Base-by-base conservation (phyloP, 2,113 vertebrate species). In the Heliornis fulica region DNA sequence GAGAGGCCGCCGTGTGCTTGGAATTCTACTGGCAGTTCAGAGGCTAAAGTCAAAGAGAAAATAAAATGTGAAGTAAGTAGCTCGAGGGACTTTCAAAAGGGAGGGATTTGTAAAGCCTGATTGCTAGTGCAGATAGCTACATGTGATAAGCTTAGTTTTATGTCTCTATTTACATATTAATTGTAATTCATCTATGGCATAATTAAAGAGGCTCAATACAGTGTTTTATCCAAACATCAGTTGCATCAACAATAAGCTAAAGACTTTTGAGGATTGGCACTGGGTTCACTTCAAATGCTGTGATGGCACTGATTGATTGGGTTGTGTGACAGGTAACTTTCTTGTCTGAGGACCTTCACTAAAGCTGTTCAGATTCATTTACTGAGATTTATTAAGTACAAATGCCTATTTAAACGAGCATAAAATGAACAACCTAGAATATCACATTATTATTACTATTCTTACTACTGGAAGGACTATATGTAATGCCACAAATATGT, bases 121-220 rank as follows among this genome's bases (percentile, higher is more conserved):
- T 89, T 96, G 72, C 87, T 85, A 46, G 64, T 76, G 92, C 79
- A 88, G 96, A 97, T 96, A 71, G 46, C 74, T 96, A 85, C 82
- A 87, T 78, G 69, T 71, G 84, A 95, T 96, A 97, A 98, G 88
- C 53, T 74, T 68, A 70, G 78, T 88, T 97, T 97, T 97, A 94
- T 93, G 88, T 94, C 96, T 96, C 78, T 95, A 95, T 97, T 98
- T 98, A 96, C 96, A 98, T 96, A 97, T 94, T 98, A 98, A 97
- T 97, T 98, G 93, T 96, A 97, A 97, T 96, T 96, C 74, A 96
- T 94, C 93, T 74, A 78, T 83, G 57, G 88, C 71, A 94, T 97
- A 98, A 98, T 97, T 98, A 98, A 79, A 85, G 89, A 97, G 63
- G 57, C 68, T 97, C 43, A 63, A 64, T 70, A 71, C 74, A 90